phyloP scores from a whole-genome alignment of 2,797 vertebrate genomes.

The Parambassis ranga region DNA sequence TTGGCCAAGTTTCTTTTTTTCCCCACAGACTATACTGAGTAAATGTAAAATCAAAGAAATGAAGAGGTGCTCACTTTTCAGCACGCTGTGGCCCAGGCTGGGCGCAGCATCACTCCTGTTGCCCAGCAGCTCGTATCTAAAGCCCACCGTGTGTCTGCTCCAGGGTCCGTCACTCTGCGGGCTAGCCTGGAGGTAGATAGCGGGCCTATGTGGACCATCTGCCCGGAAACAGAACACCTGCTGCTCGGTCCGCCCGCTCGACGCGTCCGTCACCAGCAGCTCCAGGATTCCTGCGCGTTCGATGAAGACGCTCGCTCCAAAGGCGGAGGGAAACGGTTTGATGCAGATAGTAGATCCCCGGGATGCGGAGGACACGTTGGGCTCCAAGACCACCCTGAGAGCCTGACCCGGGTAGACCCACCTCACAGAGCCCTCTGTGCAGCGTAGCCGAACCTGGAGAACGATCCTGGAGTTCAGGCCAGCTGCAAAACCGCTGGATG shows the following conservation, averaged over 20 bases:
- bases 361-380: slow-evolving; percentile 72
- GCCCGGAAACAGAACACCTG: slow-evolving; percentile 79
- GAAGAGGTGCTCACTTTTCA: slow-evolving; percentile 63
- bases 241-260: slow-evolving; percentile 28
- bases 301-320: slow-evolving; percentile 77
- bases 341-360: slow-evolving; percentile 74
- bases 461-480: slow-evolving; percentile 68
- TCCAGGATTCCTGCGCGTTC: slow-evolving; percentile 75
- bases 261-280: slow-evolving; percentile 69
- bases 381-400: slow-evolving; percentile 79
- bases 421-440: slow-evolving; percentile 78
- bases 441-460: slow-evolving; percentile 83
- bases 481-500: slow-evolving; percentile 72
- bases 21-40: no score
- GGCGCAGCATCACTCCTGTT: slow-evolving; percentile 54
- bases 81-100: slow-evolving; percentile 33
- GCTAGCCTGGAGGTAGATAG: slow-evolving; percentile 81
- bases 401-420: slow-evolving; percentile 82
- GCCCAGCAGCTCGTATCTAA: slow-evolving; percentile 83
- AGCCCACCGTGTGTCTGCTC: slow-evolving; percentile 71
- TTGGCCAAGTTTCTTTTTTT: no score
- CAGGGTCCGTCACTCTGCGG: slow-evolving; percentile 65
- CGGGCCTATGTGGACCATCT: slow-evolving; percentile 52
- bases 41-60: background rate
- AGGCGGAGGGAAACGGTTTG: slow-evolving; percentile 71